Conservation (phyloP, 2,888 invertebrate species). For the Drosophila longiperda region DNA sequence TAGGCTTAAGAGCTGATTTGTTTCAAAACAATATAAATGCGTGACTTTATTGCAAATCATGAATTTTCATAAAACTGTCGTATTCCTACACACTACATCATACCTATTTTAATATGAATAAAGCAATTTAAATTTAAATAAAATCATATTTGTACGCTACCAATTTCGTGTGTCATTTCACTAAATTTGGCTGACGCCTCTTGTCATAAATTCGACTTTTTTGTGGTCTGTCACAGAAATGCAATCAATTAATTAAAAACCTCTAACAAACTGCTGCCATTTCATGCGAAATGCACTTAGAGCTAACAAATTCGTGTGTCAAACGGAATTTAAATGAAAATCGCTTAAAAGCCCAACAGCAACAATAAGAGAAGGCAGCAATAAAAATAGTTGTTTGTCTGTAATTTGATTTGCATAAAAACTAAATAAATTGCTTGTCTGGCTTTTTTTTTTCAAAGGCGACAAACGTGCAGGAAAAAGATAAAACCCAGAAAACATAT, state of each 20-base stretch:
- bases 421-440: slow-evolving; percentile 61
- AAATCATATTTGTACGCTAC: slow-evolving; percentile 14
- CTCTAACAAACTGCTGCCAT: slow-evolving; percentile 39
- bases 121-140: slow-evolving; percentile 34
- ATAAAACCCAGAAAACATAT: slow-evolving; percentile 39
- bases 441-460: slow-evolving; percentile 20
- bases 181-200: slow-evolving; percentile 5
- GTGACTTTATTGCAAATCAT: neutral
- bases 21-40: neutral
- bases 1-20: neutral
- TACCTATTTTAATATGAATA: slow-evolving; percentile 9
- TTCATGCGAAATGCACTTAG: slow-evolving; percentile 28
- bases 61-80: neutral
- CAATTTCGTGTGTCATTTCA: slow-evolving; percentile 18
- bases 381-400: slow-evolving; percentile 42
- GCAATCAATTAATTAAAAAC: slow-evolving; percentile 63
- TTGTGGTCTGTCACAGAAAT: slow-evolving; percentile 54
- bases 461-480: slow-evolving; percentile 24
- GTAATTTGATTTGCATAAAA: slow-evolving; percentile 74
- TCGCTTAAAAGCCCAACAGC: slow-evolving; percentile 32
- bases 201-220: slow-evolving; percentile 16
- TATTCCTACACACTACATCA: neutral
- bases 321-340: slow-evolving; percentile 55
- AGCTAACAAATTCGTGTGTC: slow-evolving; percentile 30
- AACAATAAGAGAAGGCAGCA: slow-evolving; percentile 10